Conservation (phyloP, 2,797 vertebrate genomes). For the Ataeniobius toweri region DNA sequence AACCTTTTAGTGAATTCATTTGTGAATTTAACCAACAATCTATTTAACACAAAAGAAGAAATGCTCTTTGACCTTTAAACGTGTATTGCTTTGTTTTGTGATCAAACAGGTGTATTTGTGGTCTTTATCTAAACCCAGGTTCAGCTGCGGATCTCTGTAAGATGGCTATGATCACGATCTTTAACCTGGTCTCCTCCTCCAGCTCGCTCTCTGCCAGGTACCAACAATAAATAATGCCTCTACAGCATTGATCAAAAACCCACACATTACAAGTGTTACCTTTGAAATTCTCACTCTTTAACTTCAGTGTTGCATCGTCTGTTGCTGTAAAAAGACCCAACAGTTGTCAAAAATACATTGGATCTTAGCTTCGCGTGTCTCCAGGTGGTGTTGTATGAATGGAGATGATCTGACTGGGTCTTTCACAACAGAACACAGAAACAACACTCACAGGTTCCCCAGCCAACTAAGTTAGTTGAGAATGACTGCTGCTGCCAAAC, state of each 20-base stretch:
- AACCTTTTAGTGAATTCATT: not conserved
- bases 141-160: conserved; percentile 96
- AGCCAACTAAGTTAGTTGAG: conserved; percentile 32
- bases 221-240: not conserved
- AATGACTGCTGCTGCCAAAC: conserved; percentile 31
- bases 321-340: not conserved
- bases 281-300: not conserved
- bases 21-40: not conserved
- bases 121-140: conserved; percentile 64
- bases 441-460: conserved; percentile 12
- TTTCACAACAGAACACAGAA: conserved; percentile 22
- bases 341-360: not conserved
- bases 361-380: not conserved
- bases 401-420: conserved; percentile 14
- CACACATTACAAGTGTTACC: not conserved
- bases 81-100: not conserved
- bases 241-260: not conserved
- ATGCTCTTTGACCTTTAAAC: not conserved
- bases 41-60: not conserved
- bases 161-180: conserved; percentile 91
- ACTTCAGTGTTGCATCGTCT: too few relatives aligned
- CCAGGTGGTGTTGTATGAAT: conserved; percentile 3
- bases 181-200: conserved; percentile 80
- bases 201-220: conserved; percentile 87
- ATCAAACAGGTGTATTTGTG: not conserved